phyloP scores from a whole-genome alignment of 1,140 invertebrate genomes.

The Leptinotarsa undecemlineata region DNA sequence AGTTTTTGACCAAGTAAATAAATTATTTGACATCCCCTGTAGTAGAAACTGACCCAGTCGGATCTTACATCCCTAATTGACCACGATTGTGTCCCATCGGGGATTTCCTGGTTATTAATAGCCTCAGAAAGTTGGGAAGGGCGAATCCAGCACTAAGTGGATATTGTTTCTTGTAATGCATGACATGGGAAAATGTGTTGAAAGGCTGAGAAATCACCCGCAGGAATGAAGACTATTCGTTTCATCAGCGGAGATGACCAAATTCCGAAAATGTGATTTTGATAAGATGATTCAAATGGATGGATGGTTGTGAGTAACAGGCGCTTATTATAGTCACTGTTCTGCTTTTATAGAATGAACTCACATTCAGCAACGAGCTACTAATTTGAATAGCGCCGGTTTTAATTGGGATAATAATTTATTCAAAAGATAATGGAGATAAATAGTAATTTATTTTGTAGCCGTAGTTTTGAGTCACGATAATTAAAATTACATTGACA shows the following conservation, averaged over 20 bases:
- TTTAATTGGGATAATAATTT: not conserved
- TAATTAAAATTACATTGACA: too few relatives aligned
- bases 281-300: constrained; percentile 1
- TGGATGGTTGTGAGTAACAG: not conserved
- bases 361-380: not conserved
- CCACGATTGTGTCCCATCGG: constrained; percentile 13
- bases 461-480: too few relatives aligned
- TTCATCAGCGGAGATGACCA: not conserved
- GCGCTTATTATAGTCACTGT: not conserved
- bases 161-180: constrained; percentile 21
- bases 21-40: not conserved
- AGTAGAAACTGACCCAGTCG: not conserved
- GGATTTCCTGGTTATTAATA: constrained; percentile 19
- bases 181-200: not conserved
- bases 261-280: constrained; percentile 21
- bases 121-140: constrained; percentile 15
- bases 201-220: constrained; percentile 9
- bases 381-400: not conserved
- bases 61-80: constrained; percentile 19
- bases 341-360: not conserved
- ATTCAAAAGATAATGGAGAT: too few relatives aligned
- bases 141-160: constrained; percentile 10
- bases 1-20: too few relatives aligned
- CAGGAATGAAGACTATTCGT: not conserved
- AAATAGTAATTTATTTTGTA: too few relatives aligned